Evolutionary conservation across 2,113 vertebrate genomes (phyloP).

Genomic region (Ondatra zibethicus): DNA sequence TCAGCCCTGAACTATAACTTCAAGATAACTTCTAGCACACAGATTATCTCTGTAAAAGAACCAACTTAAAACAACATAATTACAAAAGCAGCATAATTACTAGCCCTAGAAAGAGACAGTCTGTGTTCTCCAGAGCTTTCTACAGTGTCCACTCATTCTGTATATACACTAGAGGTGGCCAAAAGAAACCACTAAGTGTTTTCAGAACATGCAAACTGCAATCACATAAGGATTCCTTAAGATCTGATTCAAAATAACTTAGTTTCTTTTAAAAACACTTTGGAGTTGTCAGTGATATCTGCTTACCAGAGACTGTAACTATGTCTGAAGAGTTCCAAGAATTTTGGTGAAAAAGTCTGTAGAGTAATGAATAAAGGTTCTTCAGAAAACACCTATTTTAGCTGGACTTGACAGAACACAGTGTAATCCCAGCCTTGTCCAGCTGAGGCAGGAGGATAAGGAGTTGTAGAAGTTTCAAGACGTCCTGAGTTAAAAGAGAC

Average conservation of each 20-base stretch:
- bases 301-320: neutral
- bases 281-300: neutral
- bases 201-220: neutral
- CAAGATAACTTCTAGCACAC: conserved; percentile 22
- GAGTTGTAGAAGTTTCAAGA: neutral
- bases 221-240: neutral
- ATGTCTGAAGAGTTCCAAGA: neutral
- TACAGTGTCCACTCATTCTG: neutral
- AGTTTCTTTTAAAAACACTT: conserved; percentile 1
- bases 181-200: conserved; percentile 20
- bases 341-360: neutral
- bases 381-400: neutral
- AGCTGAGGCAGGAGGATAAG: neutral
- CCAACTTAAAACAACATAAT: conserved; percentile 18
- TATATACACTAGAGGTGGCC: neutral
- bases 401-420: too few species aligned
- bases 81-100: conserved; percentile 12
- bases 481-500: neutral
- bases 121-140: conserved; percentile 8
- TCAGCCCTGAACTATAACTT: neutral
- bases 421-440: neutral
- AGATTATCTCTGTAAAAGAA: conserved; percentile 29
- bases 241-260: neutral
- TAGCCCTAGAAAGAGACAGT: neutral
- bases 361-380: conserved; percentile 16